Evolutionary conservation across 2,888 invertebrate species (phyloP).

Genomic region (Nasonia oneida): DNA sequence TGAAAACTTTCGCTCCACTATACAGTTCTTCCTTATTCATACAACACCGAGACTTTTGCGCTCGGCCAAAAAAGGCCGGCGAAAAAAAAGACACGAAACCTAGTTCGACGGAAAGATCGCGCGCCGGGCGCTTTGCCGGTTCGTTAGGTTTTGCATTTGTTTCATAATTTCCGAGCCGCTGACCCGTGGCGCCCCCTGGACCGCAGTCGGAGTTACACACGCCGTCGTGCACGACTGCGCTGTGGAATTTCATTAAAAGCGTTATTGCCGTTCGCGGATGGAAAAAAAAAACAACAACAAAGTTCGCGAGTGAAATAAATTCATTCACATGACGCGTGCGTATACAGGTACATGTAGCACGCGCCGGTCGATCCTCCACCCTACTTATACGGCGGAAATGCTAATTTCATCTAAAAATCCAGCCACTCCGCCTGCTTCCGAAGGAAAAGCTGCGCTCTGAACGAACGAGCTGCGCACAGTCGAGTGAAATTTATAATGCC

Average conservation of each 20-base stretch:
- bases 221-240: not conserved
- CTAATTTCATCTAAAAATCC: conserved; percentile 6
- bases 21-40: not conserved
- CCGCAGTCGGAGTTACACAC: not conserved
- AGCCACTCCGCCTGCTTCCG: not conserved
- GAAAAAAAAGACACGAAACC: not conserved
- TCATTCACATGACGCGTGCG: too few relatives aligned
- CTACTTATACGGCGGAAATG: not conserved
- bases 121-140: not conserved
- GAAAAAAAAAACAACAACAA: not conserved
- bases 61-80: not conserved
- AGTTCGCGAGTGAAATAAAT: too few relatives aligned
- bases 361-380: not conserved
- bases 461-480: too few relatives aligned
- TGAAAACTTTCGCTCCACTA: not conserved
- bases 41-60: not conserved
- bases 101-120: not conserved
- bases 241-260: conserved; percentile 19
- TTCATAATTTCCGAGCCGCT: conserved; percentile 29
- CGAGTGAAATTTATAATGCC: conserved; percentile 33
- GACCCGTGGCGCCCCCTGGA: not conserved
- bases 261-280: not conserved
- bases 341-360: not conserved
- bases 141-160: conserved; percentile 19
- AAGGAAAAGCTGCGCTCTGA: not conserved